Evolutionary conservation across 2,113 vertebrate species (phyloP).

Genomic region (Hoplias malabaricus): DNA sequence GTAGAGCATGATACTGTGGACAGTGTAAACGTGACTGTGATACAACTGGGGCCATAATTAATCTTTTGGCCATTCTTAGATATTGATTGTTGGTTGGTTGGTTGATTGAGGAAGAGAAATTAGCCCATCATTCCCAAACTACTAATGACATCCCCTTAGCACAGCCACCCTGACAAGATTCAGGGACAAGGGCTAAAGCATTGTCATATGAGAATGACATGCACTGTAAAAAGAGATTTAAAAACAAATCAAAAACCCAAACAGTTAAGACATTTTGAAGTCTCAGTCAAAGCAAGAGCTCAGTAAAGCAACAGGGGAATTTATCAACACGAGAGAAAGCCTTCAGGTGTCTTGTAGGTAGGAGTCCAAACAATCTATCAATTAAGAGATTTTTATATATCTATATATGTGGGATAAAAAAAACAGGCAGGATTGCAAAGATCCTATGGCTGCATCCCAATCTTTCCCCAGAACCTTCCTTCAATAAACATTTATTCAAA

Average conservation of each 20-base stretch:
- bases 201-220: constrained; percentile 24
- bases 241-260: background rate
- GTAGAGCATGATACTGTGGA: background rate
- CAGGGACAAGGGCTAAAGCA: background rate
- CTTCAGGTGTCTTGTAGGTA: constrained; percentile 17
- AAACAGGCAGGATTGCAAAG: constrained; percentile 23
- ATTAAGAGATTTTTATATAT: background rate
- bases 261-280: constrained; percentile 14
- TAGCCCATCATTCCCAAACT: constrained; percentile 29
- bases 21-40: constrained; percentile 1
- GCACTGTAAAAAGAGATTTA: background rate
- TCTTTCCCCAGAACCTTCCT: constrained; percentile 34
- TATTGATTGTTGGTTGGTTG: constrained; percentile 42
- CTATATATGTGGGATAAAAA: background rate
- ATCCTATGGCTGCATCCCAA: constrained; percentile 45
- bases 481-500: constrained; percentile 33
- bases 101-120: constrained; percentile 20
- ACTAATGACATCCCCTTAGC: background rate
- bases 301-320: constrained; percentile 8
- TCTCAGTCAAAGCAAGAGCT: constrained; percentile 22
- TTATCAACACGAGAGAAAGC: background rate
- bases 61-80: constrained; percentile 20
- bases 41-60: background rate
- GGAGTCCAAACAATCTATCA: constrained; percentile 18
- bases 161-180: constrained; percentile 30